These are phyloP conservation scores for Hypsibius dujardini DNA, from an alignment of 1,140 invertebrate species.

Conservation along the genomic window DNA sequence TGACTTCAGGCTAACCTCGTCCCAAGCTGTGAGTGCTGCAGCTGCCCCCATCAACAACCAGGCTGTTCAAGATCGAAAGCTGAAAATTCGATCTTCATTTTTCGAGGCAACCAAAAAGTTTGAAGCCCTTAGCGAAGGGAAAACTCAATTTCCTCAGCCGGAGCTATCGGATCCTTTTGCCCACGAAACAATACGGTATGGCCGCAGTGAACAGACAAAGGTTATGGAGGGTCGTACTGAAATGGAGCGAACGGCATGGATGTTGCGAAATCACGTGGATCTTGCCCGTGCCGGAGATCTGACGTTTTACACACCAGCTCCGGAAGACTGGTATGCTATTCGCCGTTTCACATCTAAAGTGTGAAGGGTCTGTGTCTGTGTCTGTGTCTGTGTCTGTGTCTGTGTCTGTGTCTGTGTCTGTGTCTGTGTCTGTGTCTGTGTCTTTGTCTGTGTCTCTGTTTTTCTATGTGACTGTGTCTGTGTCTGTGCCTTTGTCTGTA, in stretches of 20 bases:
- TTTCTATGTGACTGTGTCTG: too few relatives aligned
- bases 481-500: too few relatives aligned
- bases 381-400: too few relatives aligned
- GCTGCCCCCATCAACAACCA: background rate
- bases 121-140: background rate
- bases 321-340: conserved; percentile 6
- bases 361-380: too few relatives aligned
- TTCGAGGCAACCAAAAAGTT: background rate
- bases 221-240: background rate
- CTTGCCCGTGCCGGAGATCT: background rate
- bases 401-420: too few relatives aligned
- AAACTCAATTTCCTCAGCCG: background rate
- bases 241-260: conserved; percentile 5
- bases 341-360: too few relatives aligned
- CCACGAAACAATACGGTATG: background rate
- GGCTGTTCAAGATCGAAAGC: background rate
- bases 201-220: background rate
- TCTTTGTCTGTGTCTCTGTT: too few relatives aligned
- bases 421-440: too few relatives aligned
- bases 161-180: background rate
- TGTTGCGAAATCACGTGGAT: background rate
- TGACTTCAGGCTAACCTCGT: background rate
- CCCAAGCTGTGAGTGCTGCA: background rate
- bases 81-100: too few relatives aligned
- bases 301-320: background rate